Percentiles rank a stretch among this genome's conserved stretches.
phyloP scores from a whole-genome alignment of 2,888 invertebrate species.

The Drosophila cognata region DNA sequence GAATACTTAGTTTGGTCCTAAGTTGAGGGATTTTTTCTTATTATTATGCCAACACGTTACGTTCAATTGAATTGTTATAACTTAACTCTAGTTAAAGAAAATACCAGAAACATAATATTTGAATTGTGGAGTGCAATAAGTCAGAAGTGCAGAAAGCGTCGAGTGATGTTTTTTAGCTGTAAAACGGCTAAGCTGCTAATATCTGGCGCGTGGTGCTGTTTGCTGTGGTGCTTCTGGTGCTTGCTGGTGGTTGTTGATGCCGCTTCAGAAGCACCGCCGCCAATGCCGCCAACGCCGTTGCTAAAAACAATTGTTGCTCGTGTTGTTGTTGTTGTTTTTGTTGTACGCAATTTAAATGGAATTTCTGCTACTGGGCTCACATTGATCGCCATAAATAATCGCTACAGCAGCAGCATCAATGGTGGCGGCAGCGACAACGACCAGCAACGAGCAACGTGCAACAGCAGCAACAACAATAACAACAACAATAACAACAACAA shows the following conservation, averaged over 20 bases:
- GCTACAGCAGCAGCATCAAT: conserved; percentile 55
- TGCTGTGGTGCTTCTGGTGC: conserved; percentile 23
- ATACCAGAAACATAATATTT: neutral
- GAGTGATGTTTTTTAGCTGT: conserved; percentile 14
- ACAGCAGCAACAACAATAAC: conserved; percentile 16
- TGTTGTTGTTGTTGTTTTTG: conserved; percentile 47
- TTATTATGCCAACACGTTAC: too few relatives aligned
- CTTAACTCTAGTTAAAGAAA: rapidly evolving
- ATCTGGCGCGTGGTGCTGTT: conserved; percentile 40
- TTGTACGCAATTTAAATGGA: conserved; percentile 78
- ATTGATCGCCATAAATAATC: conserved; percentile 77
- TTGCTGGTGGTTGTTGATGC: conserved; percentile 54
- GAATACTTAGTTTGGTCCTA: neutral
- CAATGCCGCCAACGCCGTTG: conserved; percentile 78
- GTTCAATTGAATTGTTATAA: neutral
- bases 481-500: conserved; percentile 30
- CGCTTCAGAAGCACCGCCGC: conserved; percentile 77
- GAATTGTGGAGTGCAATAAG: neutral
- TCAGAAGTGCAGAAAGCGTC: neutral
- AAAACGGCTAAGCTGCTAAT: conserved; percentile 38
- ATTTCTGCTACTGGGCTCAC: conserved; percentile 75
- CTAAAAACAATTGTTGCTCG: conserved; percentile 68
- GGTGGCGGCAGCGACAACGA: conserved; percentile 38
- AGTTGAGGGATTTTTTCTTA: neutral
- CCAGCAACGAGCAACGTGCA: conserved; percentile 31